phyloP scores from a whole-genome alignment of 2,888 invertebrate genomes.

The Thymelicus sylvestris region DNA sequence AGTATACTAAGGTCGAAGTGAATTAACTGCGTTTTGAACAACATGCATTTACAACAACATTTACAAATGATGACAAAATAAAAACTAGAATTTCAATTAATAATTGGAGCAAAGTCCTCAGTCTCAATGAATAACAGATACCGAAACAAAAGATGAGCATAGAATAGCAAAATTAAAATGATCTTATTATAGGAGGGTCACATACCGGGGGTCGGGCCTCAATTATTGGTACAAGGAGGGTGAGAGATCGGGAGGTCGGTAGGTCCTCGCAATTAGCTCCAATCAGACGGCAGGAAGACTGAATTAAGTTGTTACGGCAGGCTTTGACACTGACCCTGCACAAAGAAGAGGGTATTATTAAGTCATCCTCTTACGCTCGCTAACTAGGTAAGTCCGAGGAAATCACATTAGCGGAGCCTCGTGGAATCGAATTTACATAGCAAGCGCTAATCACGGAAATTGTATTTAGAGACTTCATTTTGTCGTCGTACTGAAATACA shows the following conservation, averaged over 20 bases:
- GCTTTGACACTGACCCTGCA: conserved; percentile 51
- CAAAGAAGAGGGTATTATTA: conserved; percentile 36
- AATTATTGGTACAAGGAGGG: conserved; percentile 58
- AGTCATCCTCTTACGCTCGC: conserved; percentile 36
- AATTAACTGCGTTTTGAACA: too few species aligned
- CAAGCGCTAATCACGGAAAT: conserved; percentile 30
- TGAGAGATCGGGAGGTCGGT: conserved; percentile 58
- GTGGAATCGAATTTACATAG: conserved; percentile 33
- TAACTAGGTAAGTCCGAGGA: conserved; percentile 35
- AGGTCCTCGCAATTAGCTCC: conserved; percentile 62
- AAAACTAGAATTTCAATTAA: too few species aligned
- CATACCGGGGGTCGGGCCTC: conserved; percentile 54
- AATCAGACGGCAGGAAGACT: conserved; percentile 68
- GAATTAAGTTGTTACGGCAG: conserved; percentile 61
- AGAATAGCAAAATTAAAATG: conserved; percentile 25
- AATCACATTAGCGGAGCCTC: conserved; percentile 34
- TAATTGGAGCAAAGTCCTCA: too few species aligned
- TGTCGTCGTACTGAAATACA: conserved; percentile 15
- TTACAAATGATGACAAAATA: too few species aligned
- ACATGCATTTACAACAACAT: too few species aligned
- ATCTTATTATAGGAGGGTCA: conserved; percentile 45
- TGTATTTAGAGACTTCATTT: conserved; percentile 23
- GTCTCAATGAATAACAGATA: neutral
- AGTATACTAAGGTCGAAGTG: too few species aligned
- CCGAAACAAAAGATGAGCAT: conserved; percentile 13